Base-by-base conservation (phyloP, 2,888 invertebrate species). In the Harpagoxenus sublaevis region DNA sequence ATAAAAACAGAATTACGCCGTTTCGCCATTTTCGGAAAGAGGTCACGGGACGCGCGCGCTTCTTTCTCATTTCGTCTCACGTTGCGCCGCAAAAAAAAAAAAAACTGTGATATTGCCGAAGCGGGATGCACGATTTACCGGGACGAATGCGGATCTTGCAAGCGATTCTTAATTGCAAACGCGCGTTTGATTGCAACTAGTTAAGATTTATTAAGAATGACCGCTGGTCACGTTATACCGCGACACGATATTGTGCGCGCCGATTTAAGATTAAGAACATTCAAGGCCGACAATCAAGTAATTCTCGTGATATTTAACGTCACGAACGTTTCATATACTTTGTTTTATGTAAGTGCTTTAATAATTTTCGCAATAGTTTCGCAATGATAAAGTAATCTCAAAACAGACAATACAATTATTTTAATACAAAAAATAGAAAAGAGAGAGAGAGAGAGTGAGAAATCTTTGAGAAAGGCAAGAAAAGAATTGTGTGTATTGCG, bases 121-220 rank as follows among this genome's bases (percentile, higher is more conserved):
- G 87, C 87, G 79, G 78, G 87, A 83, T 79, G 82, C 78, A 86
- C 84, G 83, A 68, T 84, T 75, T 82, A 57, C 6, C 42, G 55
- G 81, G 66, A 71, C 60, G 66, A 70, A 81, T 90, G 88, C 89
- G 90, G 87, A 90, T 71, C 85, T 88, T 84, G 75, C 48, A 15
- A 53, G 28, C 73, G 63, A 48, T 53, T 18, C 28, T 70, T 23
- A 23, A 23, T 23, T 42, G 45, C 66, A 42, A 42, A 48, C 31
- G 23, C 66, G 12, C 66, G 62, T 35, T 62, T 35, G 5, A 53
- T 28, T 51, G 31, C 53, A 39, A 23, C n/a, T 53, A 75, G 6
- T 53, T 55, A 45, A 28, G 28, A 39, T 6, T 73, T 35, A 53
- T 28, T 66, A 68, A 5, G 18, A 71, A 71, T 39, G 18, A 5